Conservation (phyloP, 2,797 vertebrate species). For the Bovichtus diacanthus region DNA sequence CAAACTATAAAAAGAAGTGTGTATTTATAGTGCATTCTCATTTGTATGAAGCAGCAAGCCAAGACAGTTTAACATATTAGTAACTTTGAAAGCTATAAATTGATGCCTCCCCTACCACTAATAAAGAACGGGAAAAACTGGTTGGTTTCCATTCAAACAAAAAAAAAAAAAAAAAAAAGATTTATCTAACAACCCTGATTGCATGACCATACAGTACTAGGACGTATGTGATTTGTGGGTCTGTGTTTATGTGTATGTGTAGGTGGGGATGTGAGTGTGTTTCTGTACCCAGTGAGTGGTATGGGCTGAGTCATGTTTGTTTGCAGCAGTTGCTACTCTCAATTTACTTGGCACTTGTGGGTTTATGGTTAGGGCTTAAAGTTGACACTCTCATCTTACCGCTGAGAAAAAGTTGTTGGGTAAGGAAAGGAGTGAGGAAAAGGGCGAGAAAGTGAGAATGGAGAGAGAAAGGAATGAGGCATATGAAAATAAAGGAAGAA, state of each 20-base stretch:
- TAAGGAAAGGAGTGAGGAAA: conserved; percentile 41
- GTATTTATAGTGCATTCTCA: neutral
- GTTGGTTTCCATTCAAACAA: neutral
- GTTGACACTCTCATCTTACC: conserved; percentile 64
- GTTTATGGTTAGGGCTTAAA: conserved; percentile 78
- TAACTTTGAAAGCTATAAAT: neutral
- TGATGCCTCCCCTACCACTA: neutral
- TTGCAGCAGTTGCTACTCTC: conserved; percentile 73
- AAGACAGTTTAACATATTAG: neutral
- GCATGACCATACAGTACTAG: neutral
- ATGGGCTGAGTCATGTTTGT: conserved; percentile 62
- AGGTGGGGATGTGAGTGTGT: conserved; percentile 9
- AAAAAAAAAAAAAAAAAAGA: too few relatives aligned
- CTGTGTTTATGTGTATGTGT: conserved; percentile 26
- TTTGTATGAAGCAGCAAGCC: neutral
- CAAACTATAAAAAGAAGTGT: neutral
- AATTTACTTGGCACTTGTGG: conserved; percentile 78
- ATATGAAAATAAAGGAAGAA: neutral
- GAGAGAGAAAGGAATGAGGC: neutral
- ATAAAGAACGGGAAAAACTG: neutral
- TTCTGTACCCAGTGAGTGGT: conserved; percentile 6
- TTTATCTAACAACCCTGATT: neutral
- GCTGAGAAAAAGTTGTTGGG: conserved; percentile 35
- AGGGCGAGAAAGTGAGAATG: neutral
- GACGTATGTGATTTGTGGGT: conserved; percentile 18